Conservation (phyloP, 2,888 invertebrate genomes). For the Drosophila aldrichi region DNA sequence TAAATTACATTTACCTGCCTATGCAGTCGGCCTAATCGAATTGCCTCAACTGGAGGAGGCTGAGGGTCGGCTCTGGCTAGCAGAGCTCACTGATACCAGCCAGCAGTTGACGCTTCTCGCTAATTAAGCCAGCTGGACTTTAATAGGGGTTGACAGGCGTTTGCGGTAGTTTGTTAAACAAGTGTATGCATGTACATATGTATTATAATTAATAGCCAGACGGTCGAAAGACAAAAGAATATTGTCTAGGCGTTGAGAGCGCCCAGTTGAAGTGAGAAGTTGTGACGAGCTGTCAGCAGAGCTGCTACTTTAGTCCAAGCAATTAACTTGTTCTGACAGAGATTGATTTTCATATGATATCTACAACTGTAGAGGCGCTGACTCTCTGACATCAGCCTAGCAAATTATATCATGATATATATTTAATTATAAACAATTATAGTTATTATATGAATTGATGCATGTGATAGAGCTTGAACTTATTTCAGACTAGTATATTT, state of each 20-base stretch:
- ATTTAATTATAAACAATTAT: not conserved
- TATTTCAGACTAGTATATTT: not conserved
- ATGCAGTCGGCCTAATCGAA: conserved; percentile 59
- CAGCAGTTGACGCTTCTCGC: conserved; percentile 38
- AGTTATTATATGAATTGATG: not conserved
- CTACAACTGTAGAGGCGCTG: not conserved
- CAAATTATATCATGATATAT: not conserved
- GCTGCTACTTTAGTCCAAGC: not conserved
- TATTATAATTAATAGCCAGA: conserved; percentile 15
- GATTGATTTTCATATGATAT: not conserved
- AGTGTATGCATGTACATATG: not conserved
- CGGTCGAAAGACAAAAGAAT: not conserved
- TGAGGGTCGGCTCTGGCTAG: conserved; percentile 22
- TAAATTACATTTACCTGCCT: conserved; percentile 70
- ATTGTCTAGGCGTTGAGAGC: conserved; percentile 25
- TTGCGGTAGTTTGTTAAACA: conserved; percentile 43
- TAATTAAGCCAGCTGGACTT: conserved; percentile 59
- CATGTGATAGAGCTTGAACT: not conserved
- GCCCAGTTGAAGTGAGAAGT: conserved; percentile 19
- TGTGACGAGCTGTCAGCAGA: conserved; percentile 11
- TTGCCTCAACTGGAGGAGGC: conserved; percentile 25
- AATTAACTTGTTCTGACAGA: conserved; percentile 2
- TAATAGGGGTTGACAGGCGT: conserved; percentile 53
- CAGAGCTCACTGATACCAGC: not conserved
- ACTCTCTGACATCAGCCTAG: not conserved